Evolutionary conservation across 2,113 vertebrate species (phyloP).

Genomic region (Megaleporinus macrocephalus): DNA sequence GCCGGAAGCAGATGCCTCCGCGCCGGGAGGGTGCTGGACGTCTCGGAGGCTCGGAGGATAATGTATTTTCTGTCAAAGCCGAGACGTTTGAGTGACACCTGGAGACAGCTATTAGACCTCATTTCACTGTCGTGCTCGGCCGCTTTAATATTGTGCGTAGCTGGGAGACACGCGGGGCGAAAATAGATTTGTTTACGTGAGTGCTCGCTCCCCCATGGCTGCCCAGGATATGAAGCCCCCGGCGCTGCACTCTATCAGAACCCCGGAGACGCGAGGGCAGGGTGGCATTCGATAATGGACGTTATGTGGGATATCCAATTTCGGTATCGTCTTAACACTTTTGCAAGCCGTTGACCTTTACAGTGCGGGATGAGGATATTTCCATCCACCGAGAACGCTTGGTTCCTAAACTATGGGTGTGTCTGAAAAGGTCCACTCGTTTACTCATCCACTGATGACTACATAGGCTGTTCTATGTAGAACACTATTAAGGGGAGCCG

Average conservation of each 20-base stretch:
- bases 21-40: slow-evolving; percentile 34
- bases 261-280: slow-evolving; percentile 26
- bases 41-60: slow-evolving; percentile 53
- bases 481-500: no score
- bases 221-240: slow-evolving; percentile 60
- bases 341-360: neutral
- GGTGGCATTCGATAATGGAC: slow-evolving; percentile 34
- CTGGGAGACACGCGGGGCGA: slow-evolving; percentile 52
- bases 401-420: neutral
- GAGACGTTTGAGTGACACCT: slow-evolving; percentile 67
- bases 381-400: neutral
- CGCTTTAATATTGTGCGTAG: slow-evolving; percentile 47
- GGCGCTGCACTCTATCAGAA: slow-evolving; percentile 44
- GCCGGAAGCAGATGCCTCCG: slow-evolving; percentile 33
- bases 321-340: neutral
- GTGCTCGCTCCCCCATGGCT: slow-evolving; percentile 57
- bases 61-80: slow-evolving; percentile 61
- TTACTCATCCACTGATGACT: no score
- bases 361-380: neutral
- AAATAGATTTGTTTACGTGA: slow-evolving; percentile 58
- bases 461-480: no score
- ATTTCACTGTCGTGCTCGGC: slow-evolving; percentile 41
- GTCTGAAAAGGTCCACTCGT: no score
- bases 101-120: slow-evolving; percentile 62
- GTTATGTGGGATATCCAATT: slow-evolving; percentile 34